Percentiles rank a stretch among this genome's conserved stretches.
These are phyloP conservation scores for Empidonax alnorum DNA, from an alignment of 2,113 vertebrate genomes.

Conservation along the genomic window DNA sequence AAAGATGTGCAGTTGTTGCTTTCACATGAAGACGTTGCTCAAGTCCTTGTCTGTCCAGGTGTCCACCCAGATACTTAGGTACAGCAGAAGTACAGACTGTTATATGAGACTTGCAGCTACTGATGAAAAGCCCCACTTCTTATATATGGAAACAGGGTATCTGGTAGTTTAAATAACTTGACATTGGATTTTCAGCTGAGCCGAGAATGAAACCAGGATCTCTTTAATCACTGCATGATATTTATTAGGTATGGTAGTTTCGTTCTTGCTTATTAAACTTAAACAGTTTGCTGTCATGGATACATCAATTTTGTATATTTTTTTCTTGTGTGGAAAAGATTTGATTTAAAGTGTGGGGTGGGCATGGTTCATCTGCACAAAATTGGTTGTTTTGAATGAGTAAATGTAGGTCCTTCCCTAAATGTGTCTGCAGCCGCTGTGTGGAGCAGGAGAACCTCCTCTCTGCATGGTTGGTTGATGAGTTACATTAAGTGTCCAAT, in stretches of 20 bases:
- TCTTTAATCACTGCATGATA: background rate
- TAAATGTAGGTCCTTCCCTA: background rate
- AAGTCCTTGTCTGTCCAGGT: background rate
- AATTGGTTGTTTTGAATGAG: background rate
- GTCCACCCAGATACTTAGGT: background rate
- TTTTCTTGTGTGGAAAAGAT: background rate
- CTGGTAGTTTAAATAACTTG: background rate
- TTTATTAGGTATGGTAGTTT: background rate
- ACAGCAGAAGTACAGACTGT: background rate
- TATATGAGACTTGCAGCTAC: background rate
- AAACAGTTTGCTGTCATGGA: background rate
- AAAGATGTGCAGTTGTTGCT: background rate
- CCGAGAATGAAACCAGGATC: background rate
- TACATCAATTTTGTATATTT: background rate
- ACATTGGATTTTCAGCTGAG: background rate
- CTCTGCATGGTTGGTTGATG: background rate
- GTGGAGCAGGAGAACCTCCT: background rate
- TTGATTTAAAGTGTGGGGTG: background rate
- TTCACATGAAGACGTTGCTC: background rate
- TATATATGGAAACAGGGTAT: background rate
- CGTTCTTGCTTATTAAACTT: background rate
- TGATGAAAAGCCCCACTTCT: background rate
- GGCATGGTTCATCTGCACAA: background rate
- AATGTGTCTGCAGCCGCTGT: accelerated
- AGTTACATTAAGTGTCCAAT: background rate